These are phyloP conservation scores for Ditylenchus dipsaci DNA, from an alignment of 1,140 invertebrate species.

Conservation along the genomic window DNA sequence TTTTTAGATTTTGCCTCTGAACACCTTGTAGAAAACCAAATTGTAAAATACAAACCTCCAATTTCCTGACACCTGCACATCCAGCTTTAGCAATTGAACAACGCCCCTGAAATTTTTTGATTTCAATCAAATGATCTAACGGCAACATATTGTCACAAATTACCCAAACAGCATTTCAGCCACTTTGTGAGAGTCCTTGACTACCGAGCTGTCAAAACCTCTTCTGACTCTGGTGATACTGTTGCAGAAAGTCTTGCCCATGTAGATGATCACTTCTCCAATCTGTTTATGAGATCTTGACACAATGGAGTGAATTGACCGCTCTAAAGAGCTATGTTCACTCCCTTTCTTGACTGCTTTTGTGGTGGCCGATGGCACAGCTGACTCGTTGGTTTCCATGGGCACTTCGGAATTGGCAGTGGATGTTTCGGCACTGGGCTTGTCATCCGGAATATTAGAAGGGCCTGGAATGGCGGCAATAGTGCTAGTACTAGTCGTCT, in stretches of 20 bases:
- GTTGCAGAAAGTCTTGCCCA: conserved; percentile 34
- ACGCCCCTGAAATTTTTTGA: conserved; percentile 16
- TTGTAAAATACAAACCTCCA: conserved; percentile 7
- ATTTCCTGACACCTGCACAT: conserved; percentile 8
- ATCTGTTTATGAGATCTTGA: conserved; percentile 26
- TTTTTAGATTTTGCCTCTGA: too few relatives aligned
- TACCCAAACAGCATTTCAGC: conserved; percentile 18
- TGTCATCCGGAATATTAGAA: neutral
- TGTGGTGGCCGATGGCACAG: neutral
- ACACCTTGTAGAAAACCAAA: too few relatives aligned
- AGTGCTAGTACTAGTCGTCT: neutral
- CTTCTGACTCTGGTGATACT: conserved; percentile 1
- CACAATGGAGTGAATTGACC: conserved; percentile 20
- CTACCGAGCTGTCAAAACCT: conserved; percentile 6
- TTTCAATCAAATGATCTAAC: too few relatives aligned
- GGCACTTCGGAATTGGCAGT: neutral
- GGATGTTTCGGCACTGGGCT: neutral
- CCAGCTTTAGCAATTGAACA: conserved; percentile 9
- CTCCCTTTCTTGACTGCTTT: conserved; percentile 3
- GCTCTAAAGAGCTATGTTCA: conserved; percentile 10
- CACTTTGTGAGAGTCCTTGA: conserved; percentile 16
- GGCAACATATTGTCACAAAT: too few relatives aligned
- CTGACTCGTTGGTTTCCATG: neutral
- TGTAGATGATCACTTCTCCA: conserved; percentile 18
- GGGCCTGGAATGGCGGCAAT: neutral